A percentile compares a stretch with the other conserved stretches of the same genome.
Conservation (phyloP, 2,888 invertebrate species). For the Mylabris sibirica region DNA sequence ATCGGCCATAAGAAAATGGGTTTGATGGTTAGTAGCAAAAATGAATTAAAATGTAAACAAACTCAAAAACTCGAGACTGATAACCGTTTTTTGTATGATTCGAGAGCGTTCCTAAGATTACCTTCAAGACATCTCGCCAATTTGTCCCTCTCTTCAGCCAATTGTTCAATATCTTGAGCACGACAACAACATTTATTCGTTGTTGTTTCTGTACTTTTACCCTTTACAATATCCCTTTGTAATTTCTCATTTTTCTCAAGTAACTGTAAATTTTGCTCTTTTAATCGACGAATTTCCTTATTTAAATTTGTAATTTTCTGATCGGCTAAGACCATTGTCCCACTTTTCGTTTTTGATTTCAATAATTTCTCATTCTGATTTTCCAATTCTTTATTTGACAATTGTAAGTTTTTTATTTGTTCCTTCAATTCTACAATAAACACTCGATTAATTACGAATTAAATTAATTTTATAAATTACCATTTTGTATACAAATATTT, state of each 20-base stretch:
- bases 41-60: too few species aligned
- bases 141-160: slow-evolving; percentile 69
- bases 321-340: slow-evolving; percentile 49
- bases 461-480: slow-evolving; percentile 50
- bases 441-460: too few species aligned
- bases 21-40: too few species aligned
- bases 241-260: slow-evolving; percentile 57
- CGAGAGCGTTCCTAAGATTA: slow-evolving; percentile 43
- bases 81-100: too few species aligned
- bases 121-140: slow-evolving; percentile 66
- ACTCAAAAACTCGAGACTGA: too few species aligned
- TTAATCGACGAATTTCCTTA: slow-evolving; percentile 59
- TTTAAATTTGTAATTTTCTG: slow-evolving; percentile 59
- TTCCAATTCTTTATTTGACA: slow-evolving; percentile 68
- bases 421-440: slow-evolving; percentile 61
- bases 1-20: too few species aligned
- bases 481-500: slow-evolving; percentile 66
- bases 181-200: not conserved
- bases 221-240: slow-evolving; percentile 46
- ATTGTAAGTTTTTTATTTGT: slow-evolving; percentile 64
- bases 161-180: slow-evolving; percentile 63
- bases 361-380: slow-evolving; percentile 61
- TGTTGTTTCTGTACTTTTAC: not conserved
- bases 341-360: slow-evolving; percentile 21
- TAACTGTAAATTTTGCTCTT: slow-evolving; percentile 57